Conservation (phyloP, 2,888 invertebrate genomes). For the Branchipolynoe longqiensis region DNA sequence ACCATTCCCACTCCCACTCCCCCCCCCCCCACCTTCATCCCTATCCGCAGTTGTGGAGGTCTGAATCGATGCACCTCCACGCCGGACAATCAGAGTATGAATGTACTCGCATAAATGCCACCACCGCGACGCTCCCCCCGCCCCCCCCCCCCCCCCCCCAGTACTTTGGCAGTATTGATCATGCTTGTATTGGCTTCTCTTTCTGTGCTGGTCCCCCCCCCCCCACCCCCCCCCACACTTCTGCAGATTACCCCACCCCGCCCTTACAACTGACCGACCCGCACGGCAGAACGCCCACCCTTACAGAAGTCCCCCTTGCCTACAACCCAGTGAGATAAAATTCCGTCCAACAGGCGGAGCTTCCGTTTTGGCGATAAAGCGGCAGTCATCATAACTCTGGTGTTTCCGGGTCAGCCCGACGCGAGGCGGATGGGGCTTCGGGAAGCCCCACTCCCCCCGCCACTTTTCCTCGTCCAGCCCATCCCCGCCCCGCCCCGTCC, state of each 20-base stretch:
- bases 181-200: neutral
- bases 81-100: neutral
- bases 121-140: neutral
- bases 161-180: neutral
- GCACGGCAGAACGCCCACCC: neutral
- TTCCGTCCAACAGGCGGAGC: slow-evolving; percentile 13
- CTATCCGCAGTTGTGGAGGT: neutral
- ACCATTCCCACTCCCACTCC: neutral
- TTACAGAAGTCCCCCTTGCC: slow-evolving; percentile 3
- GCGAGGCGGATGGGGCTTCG: no score
- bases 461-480: neutral
- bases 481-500: neutral
- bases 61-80: neutral
- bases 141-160: neutral
- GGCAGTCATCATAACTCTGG: slow-evolving; percentile 7
- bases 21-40: neutral
- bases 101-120: neutral
- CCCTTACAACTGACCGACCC: neutral
- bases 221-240: neutral
- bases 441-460: neutral
- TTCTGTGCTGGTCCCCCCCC: neutral
- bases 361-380: slow-evolving; percentile 31
- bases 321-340: slow-evolving; percentile 8
- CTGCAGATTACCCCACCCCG: neutral
- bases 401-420: neutral